Evolutionary conservation across 2,888 invertebrate species (phyloP).

Genomic region (Meandrusa payeni): DNA sequence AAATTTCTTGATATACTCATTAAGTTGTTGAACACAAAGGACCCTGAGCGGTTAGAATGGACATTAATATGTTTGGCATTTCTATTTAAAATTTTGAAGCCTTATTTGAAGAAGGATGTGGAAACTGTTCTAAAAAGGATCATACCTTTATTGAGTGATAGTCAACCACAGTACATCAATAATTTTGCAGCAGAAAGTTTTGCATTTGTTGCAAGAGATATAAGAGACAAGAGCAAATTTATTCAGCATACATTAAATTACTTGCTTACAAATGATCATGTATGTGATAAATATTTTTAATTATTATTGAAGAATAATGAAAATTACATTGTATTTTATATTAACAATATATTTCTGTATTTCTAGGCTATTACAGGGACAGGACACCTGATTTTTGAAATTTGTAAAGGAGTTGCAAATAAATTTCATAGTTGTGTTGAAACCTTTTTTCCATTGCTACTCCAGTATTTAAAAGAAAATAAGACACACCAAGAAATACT

Average conservation of each 20-base stretch:
- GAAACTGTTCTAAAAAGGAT: constrained; percentile 85
- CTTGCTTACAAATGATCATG: constrained; percentile 84
- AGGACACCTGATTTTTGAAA: constrained; percentile 93
- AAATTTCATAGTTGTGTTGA: constrained; percentile 93
- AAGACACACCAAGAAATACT: constrained; percentile 76
- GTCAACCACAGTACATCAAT: constrained; percentile 91
- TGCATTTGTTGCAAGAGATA: constrained; percentile 95
- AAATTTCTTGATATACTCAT: constrained; percentile 87
- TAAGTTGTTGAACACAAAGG: constrained; percentile 85
- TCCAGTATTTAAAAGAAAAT: constrained; percentile 81
- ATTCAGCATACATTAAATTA: constrained; percentile 85
- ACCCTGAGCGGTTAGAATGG: constrained; percentile 93
- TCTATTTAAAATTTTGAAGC: constrained; percentile 93
- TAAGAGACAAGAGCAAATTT: constrained; percentile 89
- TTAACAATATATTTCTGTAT: constrained; percentile 11
- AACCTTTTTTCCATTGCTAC: constrained; percentile 84
- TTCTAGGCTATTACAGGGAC: constrained; percentile 88
- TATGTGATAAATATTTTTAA: constrained; percentile 60
- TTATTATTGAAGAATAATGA: no score
- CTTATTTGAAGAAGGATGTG: constrained; percentile 90
- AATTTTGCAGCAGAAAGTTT: constrained; percentile 98
- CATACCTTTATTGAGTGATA: constrained; percentile 87
- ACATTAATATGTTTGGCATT: constrained; percentile 92
- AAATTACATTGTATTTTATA: constrained; percentile 1
- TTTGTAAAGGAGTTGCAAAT: constrained; percentile 89